Percentiles rank a stretch among this genome's conserved stretches.
phyloP scores from a whole-genome alignment of 2,888 invertebrate species.

The Tryphoninae sp. region DNA sequence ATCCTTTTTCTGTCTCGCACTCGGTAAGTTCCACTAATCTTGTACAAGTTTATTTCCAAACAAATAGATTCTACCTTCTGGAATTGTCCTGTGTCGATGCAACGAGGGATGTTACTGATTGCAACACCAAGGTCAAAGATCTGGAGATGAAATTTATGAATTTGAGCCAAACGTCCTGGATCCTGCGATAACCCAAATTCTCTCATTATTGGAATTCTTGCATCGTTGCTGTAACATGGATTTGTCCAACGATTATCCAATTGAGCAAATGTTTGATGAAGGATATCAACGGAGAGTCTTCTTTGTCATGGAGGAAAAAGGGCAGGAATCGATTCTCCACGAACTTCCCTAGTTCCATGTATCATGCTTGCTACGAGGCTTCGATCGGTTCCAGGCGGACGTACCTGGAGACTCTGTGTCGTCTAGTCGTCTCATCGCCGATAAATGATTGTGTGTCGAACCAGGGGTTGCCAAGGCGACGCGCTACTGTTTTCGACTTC shows the following conservation, averaged over 20 bases:
- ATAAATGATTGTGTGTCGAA: slow-evolving; percentile 19
- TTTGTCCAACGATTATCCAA: slow-evolving; percentile 12
- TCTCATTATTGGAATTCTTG: not conserved
- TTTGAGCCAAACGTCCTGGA: not conserved
- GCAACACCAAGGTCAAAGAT: slow-evolving; percentile 39
- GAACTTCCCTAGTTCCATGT: slow-evolving; percentile 13
- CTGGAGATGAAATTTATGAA: not conserved
- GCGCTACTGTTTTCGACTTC: not conserved
- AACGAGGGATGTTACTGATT: not conserved
- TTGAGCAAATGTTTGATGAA: not conserved
- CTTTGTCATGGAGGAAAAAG: not conserved
- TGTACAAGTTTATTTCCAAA: too few species aligned
- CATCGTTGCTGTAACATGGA: not conserved
- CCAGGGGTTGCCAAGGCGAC: slow-evolving; percentile 43
- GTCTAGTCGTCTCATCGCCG: not conserved
- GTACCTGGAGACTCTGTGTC: not conserved
- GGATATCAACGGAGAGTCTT: too few species aligned
- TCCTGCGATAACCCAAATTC: not conserved
- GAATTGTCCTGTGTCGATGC: not conserved
- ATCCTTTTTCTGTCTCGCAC: slow-evolving; percentile 88
- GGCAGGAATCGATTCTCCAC: slow-evolving; percentile 21
- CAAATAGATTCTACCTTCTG: not conserved
- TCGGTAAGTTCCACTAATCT: slow-evolving; percentile 82
- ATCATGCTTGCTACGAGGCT: slow-evolving; percentile 14
- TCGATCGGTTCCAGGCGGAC: slow-evolving; percentile 27